phyloP scores from a whole-genome alignment of 2,797 vertebrate genomes.

The Coregonus sp. region DNA sequence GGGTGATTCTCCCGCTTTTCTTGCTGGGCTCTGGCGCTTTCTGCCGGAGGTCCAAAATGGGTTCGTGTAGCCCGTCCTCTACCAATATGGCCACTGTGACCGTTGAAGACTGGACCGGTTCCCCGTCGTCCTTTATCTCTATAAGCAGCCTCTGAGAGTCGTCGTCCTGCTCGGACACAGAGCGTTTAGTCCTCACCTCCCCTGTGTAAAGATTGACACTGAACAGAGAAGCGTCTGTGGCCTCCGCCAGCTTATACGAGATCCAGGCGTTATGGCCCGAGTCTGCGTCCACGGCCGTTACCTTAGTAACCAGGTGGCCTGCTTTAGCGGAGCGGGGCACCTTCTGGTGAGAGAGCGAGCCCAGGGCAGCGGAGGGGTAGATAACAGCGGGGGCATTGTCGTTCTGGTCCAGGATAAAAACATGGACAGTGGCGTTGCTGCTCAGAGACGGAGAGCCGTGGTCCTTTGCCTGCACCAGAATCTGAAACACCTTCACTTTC shows the following conservation, averaged over 20 bases:
- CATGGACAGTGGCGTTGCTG: slow-evolving; percentile 69
- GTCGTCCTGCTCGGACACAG: slow-evolving; percentile 62
- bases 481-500: slow-evolving; percentile 67
- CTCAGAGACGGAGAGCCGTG: slow-evolving; percentile 69
- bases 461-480: slow-evolving; percentile 73
- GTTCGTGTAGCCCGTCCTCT: slow-evolving; percentile 57
- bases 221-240: slow-evolving; percentile 73
- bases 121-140: slow-evolving; percentile 58
- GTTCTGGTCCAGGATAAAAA: slow-evolving; percentile 77
- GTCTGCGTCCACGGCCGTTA: slow-evolving; percentile 67
- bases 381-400: slow-evolving; percentile 76
- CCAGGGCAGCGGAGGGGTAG: slow-evolving; percentile 68
- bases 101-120: slow-evolving; percentile 56
- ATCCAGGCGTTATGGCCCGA: slow-evolving; percentile 70
- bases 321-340: slow-evolving; percentile 60
- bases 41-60: slow-evolving; percentile 44
- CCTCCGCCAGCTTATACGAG: slow-evolving; percentile 76
- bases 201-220: slow-evolving; percentile 77
- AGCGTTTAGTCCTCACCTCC: slow-evolving; percentile 76
- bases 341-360: slow-evolving; percentile 72
- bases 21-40: slow-evolving; percentile 41
- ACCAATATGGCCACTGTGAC: slow-evolving; percentile 58
- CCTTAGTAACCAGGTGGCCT: slow-evolving; percentile 66
- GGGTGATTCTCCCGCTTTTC: slow-evolving; percentile 41
- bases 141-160: slow-evolving; percentile 56